phyloP scores from a whole-genome alignment of 2,797 vertebrate species.

The Pagetopsis macropterus region DNA sequence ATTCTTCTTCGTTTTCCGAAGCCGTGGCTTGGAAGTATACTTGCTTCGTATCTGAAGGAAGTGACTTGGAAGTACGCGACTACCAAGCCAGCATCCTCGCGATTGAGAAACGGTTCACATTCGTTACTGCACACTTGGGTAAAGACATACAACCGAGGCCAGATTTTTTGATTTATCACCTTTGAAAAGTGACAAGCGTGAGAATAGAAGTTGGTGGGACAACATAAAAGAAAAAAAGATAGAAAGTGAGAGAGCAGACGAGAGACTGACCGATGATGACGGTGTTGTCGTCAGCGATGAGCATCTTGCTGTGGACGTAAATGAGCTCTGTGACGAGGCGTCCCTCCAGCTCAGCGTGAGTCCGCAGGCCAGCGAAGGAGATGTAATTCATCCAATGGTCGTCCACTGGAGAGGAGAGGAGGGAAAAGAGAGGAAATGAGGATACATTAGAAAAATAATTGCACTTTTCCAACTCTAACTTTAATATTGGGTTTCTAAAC shows the following conservation, averaged over 20 bases:
- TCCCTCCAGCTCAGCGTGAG: slow-evolving; percentile 92
- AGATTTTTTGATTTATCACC: slow-evolving; percentile 33
- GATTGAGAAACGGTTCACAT: neutral
- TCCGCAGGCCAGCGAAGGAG: slow-evolving; percentile 94
- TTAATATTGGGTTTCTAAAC: neutral
- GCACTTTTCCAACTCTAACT: neutral
- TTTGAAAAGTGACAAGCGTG: slow-evolving; percentile 18
- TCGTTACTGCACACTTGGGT: slow-evolving; percentile 31
- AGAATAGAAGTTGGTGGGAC: slow-evolving; percentile 23
- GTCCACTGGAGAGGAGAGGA: slow-evolving; percentile 84
- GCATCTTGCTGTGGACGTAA: slow-evolving; percentile 99
- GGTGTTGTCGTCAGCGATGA: slow-evolving; percentile 95
- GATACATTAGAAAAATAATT: neutral
- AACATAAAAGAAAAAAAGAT: neutral
- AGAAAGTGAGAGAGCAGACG: slow-evolving; percentile 84
- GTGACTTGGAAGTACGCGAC: too few species aligned
- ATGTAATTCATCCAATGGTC: slow-evolving; percentile 98
- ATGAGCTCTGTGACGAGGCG: slow-evolving; percentile 95
- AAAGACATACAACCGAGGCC: slow-evolving; percentile 4
- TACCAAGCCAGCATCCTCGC: too few species aligned
- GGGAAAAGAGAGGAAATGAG: neutral
- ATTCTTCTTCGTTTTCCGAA: too few species aligned
- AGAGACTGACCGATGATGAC: slow-evolving; percentile 97
- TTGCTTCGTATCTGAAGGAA: too few species aligned
- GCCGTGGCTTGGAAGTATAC: too few species aligned